Evolutionary conservation across 2,797 vertebrate genomes (phyloP).

Genomic region (Manis crassicaudata): DNA sequence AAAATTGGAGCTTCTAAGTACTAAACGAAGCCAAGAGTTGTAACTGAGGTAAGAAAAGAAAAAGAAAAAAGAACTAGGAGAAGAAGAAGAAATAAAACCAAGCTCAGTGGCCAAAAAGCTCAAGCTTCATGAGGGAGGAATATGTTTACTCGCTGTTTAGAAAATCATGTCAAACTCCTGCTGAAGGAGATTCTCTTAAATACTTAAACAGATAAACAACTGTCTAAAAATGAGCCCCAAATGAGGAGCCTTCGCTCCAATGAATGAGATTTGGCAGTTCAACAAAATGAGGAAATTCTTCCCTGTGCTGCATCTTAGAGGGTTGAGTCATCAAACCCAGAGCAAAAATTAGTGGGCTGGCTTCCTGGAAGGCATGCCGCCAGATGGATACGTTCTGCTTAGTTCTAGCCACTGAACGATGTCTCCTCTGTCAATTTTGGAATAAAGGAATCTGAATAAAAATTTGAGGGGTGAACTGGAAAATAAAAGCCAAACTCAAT

Average conservation of each 20-base stretch:
- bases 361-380: slow-evolving; percentile 70
- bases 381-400: slow-evolving; percentile 73
- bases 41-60: not conserved
- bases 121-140: not conserved
- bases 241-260: slow-evolving; percentile 35
- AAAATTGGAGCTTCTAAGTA: not conserved
- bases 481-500: not conserved
- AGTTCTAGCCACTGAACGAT: slow-evolving; percentile 61
- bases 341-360: slow-evolving; percentile 66
- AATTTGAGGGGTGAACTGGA: not conserved
- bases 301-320: slow-evolving; percentile 45
- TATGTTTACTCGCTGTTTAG: not conserved
- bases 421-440: slow-evolving; percentile 48
- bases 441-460: slow-evolving; percentile 27
- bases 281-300: slow-evolving; percentile 68
- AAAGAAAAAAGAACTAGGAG: too few species aligned
- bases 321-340: slow-evolving; percentile 71
- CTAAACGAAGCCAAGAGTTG: not conserved
- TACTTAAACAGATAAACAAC: slow-evolving; percentile 59
- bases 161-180: slow-evolving; percentile 43
- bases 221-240: slow-evolving; percentile 41
- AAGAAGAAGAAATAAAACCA: not conserved
- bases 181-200: not conserved
- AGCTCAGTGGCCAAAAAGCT: not conserved
- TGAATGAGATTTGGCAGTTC: slow-evolving; percentile 70